These are phyloP conservation scores for Strigamia crassipes DNA, from an alignment of 2,888 invertebrate species.

Conservation along the genomic window DNA sequence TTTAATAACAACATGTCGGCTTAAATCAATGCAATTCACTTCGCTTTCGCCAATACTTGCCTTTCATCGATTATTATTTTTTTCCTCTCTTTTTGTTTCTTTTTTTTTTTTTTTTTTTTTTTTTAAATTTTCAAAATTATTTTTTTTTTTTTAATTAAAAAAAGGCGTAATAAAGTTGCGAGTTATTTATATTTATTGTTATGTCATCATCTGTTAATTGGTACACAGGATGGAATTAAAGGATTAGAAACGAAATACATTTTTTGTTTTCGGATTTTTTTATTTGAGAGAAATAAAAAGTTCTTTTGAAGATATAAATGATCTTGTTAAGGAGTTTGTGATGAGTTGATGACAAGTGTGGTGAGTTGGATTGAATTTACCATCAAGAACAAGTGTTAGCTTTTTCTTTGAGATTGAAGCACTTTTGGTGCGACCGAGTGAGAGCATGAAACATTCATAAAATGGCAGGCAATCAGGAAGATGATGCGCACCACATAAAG, in stretches of 20 bases:
- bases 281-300: not conserved
- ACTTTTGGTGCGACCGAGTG: not conserved
- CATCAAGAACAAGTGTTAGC: conserved; percentile 21
- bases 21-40: conserved; percentile 40
- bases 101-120: not conserved
- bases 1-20: conserved; percentile 38
- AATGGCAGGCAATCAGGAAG: conserved; percentile 16
- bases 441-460: conserved; percentile 17
- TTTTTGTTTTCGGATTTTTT: too few species aligned
- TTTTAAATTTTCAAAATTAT: not conserved
- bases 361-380: conserved; percentile 17
- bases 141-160: not conserved
- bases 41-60: not conserved
- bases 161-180: too few species aligned
- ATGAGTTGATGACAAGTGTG: not conserved
- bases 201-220: too few species aligned
- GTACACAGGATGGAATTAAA: too few species aligned
- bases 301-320: not conserved
- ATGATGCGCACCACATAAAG: conserved; percentile 16
- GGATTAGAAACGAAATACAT: too few species aligned
- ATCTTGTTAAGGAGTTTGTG: not conserved
- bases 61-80: not conserved
- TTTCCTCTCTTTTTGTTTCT: not conserved
- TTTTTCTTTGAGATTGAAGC: conserved; percentile 16
- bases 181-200: too few species aligned